Base-by-base conservation (phyloP, 2,113 vertebrate genomes). In the Castor canadensis region DNA sequence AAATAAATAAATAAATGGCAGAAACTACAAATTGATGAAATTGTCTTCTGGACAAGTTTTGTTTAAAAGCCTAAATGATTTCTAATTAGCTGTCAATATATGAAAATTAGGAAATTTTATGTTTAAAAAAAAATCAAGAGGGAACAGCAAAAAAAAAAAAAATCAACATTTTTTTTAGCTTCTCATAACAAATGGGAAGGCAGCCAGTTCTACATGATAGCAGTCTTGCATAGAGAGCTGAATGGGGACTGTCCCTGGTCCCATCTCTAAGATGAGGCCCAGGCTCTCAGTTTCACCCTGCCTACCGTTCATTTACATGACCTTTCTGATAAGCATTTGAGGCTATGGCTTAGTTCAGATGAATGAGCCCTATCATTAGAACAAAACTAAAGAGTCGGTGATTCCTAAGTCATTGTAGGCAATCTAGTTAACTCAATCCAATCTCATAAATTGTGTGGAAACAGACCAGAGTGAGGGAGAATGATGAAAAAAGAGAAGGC, bases 71-170 rank as follows among this genome's bases (percentile, higher is more conserved):
- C 79, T 30, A 80, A 24, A 40, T 35, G 6, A 13, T 47, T 90
- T 72, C 92, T 69, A 69, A 56, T 72, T 93, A 54, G 3, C 67
- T 58, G 30, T 87, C 62, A 71, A 45, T 71, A 52, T 87, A 87
- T 84, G 45, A 80, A 94, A 95, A 89, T 82, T 69, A 62, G 35
- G 32, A 67, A 69, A 83, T 72, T 54, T 47, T 32, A 6, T 75
- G 28, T 35, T 92, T 71, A 58, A 45, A 32, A 54, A 81, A 56
- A 56, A 56, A 16, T n/a, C n/a, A n/a, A n/a, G n/a, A n/a, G n/a
- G n/a, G 12, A 54, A 17, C 54, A 54, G 17, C 11, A 54, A 54
- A 54, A 54, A 54, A 54, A 54, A 54, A 19, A 58, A 60, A 40
- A 77, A 67, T 49, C 11, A 7, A 52, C 35, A 71, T 56, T 58